Conservation (phyloP, 92 coral and sea anemone species). For the Heteractis magnifica region DNA sequence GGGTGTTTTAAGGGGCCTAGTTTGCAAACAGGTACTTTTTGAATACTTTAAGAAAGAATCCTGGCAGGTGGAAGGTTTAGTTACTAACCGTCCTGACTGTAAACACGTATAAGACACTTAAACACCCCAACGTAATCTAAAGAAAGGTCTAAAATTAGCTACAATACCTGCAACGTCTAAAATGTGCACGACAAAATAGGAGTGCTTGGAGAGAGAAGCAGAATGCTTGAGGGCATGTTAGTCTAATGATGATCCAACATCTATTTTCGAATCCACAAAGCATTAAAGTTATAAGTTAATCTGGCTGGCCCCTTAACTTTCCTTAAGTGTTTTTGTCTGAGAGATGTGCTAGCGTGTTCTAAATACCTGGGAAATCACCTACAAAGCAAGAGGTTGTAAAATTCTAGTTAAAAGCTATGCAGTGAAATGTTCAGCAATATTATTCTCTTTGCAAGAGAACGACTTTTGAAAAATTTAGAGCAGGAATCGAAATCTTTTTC, state of each 20-base stretch:
- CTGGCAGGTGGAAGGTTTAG: background rate
- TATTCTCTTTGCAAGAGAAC: no score
- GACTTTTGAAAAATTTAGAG: no score
- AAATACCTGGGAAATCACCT: slow-evolving; percentile 6
- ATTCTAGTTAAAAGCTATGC: no score
- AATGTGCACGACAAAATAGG: background rate
- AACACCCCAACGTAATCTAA: background rate
- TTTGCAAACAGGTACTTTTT: background rate
- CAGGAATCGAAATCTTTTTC: no score
- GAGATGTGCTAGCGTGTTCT: slow-evolving; percentile 5
- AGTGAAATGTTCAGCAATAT: no score
- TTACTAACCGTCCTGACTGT: no score
- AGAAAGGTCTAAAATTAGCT: background rate
- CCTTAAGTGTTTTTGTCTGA: background rate
- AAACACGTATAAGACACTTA: background rate
- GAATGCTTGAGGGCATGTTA: no score
- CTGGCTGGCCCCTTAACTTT: background rate
- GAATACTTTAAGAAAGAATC: background rate
- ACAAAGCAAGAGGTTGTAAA: background rate
- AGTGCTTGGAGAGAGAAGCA: no score
- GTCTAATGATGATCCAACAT: background rate
- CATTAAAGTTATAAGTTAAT: background rate
- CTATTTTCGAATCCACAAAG: background rate
- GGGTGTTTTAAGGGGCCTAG: background rate
- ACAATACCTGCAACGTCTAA: background rate